Evolutionary conservation across 1,140 invertebrate genomes (phyloP).

Genomic region (Colletes latitarsis): DNA sequence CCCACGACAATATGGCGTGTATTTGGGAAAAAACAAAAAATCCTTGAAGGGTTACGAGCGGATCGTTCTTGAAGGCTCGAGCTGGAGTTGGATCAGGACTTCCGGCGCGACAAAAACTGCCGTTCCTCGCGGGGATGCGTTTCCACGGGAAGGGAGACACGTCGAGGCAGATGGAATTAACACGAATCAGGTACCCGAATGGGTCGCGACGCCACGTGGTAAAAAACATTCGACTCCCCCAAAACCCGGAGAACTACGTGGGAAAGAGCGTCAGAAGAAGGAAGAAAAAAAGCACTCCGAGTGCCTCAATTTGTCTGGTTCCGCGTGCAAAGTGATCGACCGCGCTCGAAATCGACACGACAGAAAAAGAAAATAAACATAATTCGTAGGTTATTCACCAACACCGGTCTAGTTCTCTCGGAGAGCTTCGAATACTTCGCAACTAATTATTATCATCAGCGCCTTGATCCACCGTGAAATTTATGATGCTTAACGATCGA

Average conservation of each 20-base stretch:
- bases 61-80: constrained; percentile 35
- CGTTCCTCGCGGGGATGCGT: constrained; percentile 37
- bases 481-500: no score
- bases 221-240: constrained; percentile 8
- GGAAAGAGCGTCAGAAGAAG: not conserved
- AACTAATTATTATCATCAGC: no score
- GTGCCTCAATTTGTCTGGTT: constrained; percentile 20
- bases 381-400: not conserved
- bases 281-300: not conserved
- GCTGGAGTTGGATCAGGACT: constrained; percentile 58
- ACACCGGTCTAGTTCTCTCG: no score
- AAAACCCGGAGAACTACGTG: constrained; percentile 9
- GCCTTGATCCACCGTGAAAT: no score
- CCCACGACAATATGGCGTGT: constrained; percentile 74
- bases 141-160: constrained; percentile 37
- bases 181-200: constrained; percentile 54
- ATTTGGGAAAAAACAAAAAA: constrained; percentile 69
- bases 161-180: constrained; percentile 51
- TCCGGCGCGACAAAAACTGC: constrained; percentile 61
- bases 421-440: no score
- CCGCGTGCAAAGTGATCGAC: not conserved
- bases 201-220: not conserved
- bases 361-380: no score
- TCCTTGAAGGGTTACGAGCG: constrained; percentile 59
- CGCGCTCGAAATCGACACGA: no score